Evolutionary conservation across 2,113 vertebrate species (phyloP), one percentile per base, ranked within the genome.

Genomic region (Gymnocephalus cernua): DNA sequence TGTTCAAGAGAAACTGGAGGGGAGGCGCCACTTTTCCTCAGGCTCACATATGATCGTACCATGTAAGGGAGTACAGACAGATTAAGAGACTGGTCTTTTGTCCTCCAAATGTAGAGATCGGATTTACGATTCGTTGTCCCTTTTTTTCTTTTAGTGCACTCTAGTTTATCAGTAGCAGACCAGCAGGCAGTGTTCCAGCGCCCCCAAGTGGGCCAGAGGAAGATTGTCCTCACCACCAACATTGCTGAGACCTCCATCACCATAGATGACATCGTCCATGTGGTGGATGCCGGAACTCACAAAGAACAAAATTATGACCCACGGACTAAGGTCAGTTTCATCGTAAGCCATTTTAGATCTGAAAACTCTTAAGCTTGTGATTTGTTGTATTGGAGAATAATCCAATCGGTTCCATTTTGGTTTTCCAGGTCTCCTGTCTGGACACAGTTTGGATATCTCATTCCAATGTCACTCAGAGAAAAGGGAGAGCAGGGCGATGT

Each of bases 211-310:
- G 96, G 96, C 0, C 93, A 95, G 80, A 96, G 98, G 67, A 99
- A 99, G 93, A 97, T 99, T 0, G 97, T 99, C 47, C 91, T 99
- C 73, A 95, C 98, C 68, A 99, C 98, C 71, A 99, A 99, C 89
- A 99, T 99, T 0, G 98, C 98, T 0, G 98, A 99, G 93, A 99
- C 98, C 2, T 98, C 98, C 59, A 96, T 99, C 93, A 99, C 98
- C 15, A 96, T 99, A 74, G 96, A 99, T 0, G 98, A 99, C 88
- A 97, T 99, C 0, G 97, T 99, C n/a, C 97, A 99, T 0, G 98
- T 99, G 66, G 97, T 99, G 84, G 97, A 99, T 88, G 92, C 95
- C 0, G 98, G 98, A 59, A 96, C 95, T 25, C 98, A 98, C 83
- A 99, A 99, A 85, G 97, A 99, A 93, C 97, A 97, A 32, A 96